Evolutionary conservation across 2,888 invertebrate species (phyloP), one percentile per base, ranked within the genome.

Genomic region (Teleogryllus oceanicus): DNA sequence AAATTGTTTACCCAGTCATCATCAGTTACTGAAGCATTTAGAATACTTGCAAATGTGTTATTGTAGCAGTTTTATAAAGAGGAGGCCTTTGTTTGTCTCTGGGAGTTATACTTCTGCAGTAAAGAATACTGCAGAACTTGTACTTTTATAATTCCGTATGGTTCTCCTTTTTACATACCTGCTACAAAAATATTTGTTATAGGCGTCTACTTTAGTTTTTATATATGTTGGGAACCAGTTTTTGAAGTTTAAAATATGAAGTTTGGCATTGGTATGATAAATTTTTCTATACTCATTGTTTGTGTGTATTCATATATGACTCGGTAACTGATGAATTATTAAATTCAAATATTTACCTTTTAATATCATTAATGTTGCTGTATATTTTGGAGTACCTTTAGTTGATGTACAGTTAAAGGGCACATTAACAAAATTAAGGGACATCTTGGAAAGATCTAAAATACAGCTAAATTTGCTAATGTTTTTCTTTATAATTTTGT

Each of bases 391-490:
- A 62, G 62, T 62, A 18, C 62, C 62, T 62, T 62, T 62, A 62
- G 16, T 62, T 62, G 62, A 62, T 62, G 16, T 62, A 62, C 62
- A 11, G 62, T 13, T 5, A n/a, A 62, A 13, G n/a, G 16, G 13
- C n/a, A 8, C 13, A 62, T n/a, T 62, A n/a, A 18, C 62, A 62
- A 62, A 62, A 62, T n/a, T 62, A 18, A n/a, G 62, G 62, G 62
- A 62, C 62, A 62, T 62, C 62, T 62, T 62, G 62, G 62, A 62
- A 62, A 62, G 62, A n/a, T 62, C 62, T 62, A 18, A 62, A 62
- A 62, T 62, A 62, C 62, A 18, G 62, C n/a, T 13, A 62, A n/a
- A n/a, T 62, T 37, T 37, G 8, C 5, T 37, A 37, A 37, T 37
- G 37, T 37, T 37, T 37, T 37, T 37, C 37, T 37, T 37, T 37